phyloP scores from a whole-genome alignment of 2,888 invertebrate species.

The Dendrolimus houi region DNA sequence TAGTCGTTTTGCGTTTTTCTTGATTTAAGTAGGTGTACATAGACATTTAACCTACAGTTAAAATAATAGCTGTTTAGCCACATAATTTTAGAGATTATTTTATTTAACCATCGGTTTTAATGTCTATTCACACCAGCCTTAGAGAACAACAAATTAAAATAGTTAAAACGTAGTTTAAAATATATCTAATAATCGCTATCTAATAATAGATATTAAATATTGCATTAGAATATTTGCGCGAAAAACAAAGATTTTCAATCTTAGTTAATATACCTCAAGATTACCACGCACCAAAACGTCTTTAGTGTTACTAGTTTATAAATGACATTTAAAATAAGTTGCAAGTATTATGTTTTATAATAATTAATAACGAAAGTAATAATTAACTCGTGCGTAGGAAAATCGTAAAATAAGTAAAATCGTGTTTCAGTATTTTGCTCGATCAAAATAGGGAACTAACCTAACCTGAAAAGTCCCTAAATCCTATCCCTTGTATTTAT shows the following conservation, averaged over 20 bases:
- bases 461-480: conserved; percentile 36
- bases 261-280: conserved; percentile 61
- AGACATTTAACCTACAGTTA: too few relatives aligned
- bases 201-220: too few relatives aligned
- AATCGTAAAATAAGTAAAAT: conserved; percentile 2
- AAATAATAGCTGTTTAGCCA: too few relatives aligned
- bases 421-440: conserved; percentile 13
- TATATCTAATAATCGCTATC: too few relatives aligned
- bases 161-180: too few relatives aligned
- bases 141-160: too few relatives aligned
- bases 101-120: too few relatives aligned
- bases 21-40: too few relatives aligned
- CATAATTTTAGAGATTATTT: too few relatives aligned
- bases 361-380: conserved; percentile 5
- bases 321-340: conserved; percentile 25
- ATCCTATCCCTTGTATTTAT: conserved; percentile 60
- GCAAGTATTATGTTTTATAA: conserved; percentile 55
- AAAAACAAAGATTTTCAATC: not conserved
- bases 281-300: conserved; percentile 72
- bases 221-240: not conserved
- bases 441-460: conserved; percentile 29
- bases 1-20: too few relatives aligned
- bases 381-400: not conserved
- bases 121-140: too few relatives aligned
- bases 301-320: conserved; percentile 53